Conservation (phyloP, 2,113 vertebrate genomes). For the Baryphthengus martii region DNA sequence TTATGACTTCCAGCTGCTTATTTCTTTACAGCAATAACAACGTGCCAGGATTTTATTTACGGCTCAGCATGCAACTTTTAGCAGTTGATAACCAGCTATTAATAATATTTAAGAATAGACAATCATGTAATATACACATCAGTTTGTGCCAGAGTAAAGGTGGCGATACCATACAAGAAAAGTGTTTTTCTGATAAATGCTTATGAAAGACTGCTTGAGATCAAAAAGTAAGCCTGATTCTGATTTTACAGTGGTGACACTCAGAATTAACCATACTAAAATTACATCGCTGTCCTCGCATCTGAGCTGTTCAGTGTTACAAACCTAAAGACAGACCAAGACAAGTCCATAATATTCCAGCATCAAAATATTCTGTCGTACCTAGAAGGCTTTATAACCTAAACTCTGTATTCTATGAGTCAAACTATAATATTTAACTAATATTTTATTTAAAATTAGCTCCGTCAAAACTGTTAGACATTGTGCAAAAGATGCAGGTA, state of each 20-base stretch:
- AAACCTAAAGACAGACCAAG: background rate
- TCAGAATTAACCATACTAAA: background rate
- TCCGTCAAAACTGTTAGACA: background rate
- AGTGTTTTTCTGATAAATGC: background rate
- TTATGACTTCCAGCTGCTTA: constrained; percentile 25
- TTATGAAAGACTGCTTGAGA: background rate
- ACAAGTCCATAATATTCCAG: background rate
- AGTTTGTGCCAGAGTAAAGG: background rate
- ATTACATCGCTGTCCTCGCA: background rate
- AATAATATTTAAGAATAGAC: constrained; percentile 20
- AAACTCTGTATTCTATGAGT: background rate
- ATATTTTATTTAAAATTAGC: background rate
- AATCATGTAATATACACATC: background rate
- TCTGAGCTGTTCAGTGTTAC: background rate
- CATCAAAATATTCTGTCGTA: background rate
- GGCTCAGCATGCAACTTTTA: constrained; percentile 10
- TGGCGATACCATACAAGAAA: background rate
- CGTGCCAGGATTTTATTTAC: background rate
- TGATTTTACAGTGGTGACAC: background rate
- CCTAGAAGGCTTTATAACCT: background rate
- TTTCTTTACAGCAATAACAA: constrained; percentile 24
- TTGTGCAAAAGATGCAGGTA: background rate
- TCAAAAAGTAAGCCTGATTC: background rate
- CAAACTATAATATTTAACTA: background rate
- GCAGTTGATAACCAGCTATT: constrained; percentile 27